These are phyloP conservation scores for Drosophila eugracilis DNA, from an alignment of 1,140 invertebrate species.

Conservation along the genomic window DNA sequence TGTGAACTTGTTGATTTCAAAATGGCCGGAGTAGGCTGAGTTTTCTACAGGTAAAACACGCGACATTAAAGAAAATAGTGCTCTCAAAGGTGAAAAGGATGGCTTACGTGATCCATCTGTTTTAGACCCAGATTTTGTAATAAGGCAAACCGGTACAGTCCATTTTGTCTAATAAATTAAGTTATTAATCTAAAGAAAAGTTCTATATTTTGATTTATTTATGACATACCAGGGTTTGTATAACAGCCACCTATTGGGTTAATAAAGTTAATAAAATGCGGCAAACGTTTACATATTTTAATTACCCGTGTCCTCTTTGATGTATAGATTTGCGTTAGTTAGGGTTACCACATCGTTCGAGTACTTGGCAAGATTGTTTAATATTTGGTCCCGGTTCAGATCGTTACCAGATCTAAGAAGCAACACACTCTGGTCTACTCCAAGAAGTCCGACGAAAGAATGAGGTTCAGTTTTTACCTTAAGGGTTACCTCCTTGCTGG, in stretches of 20 bases:
- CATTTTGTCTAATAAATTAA: background rate
- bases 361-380: slow-evolving; percentile 72
- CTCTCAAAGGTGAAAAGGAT: background rate
- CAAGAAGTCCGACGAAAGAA: slow-evolving; percentile 93
- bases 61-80: background rate
- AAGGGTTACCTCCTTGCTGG: slow-evolving; percentile 90
- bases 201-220: background rate
- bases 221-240: background rate
- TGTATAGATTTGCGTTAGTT: slow-evolving; percentile 71
- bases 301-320: slow-evolving; percentile 26
- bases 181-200: background rate
- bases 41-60: too few species aligned
- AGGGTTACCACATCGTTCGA: slow-evolving; percentile 67
- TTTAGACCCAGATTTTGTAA: too few species aligned
- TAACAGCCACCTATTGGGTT: background rate
- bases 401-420: slow-evolving; percentile 89
- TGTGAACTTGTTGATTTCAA: background rate
- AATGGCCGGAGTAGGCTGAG: background rate
- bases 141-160: background rate
- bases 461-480: slow-evolving; percentile 91
- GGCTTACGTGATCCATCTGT: background rate
- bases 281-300: background rate
- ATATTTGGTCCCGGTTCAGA: slow-evolving; percentile 83
- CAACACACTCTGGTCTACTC: slow-evolving; percentile 93
- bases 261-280: background rate